Conservation (phyloP, 2,113 vertebrate genomes). For the Oncorhynchus kisutch region DNA sequence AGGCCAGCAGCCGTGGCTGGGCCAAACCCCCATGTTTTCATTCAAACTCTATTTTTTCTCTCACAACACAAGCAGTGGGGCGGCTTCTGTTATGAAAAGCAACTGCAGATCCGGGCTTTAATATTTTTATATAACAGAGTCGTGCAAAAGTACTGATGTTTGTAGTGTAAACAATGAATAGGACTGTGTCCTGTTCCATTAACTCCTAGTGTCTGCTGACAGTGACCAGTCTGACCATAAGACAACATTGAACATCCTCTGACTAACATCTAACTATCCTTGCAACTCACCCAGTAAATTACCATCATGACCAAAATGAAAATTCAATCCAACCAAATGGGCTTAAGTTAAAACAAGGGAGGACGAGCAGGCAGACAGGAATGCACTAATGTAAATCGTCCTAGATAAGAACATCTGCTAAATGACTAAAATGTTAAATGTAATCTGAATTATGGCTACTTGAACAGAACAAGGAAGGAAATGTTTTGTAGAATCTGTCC, state of each 20-base stretch:
- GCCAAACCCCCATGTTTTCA: no score
- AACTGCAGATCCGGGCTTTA: no score
- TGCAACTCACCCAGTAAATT: conserved; percentile 21
- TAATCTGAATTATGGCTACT: neutral
- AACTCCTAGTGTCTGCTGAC: neutral
- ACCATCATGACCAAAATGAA: conserved; percentile 33
- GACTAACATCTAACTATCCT: neutral
- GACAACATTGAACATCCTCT: conserved; percentile 4
- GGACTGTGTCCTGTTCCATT: neutral
- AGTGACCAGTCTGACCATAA: neutral
- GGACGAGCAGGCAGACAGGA: conserved; percentile 36
- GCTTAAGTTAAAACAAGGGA: conserved; percentile 46
- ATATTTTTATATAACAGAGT: no score
- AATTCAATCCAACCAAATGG: conserved; percentile 45
- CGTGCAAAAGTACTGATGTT: neutral
- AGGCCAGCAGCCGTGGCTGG: no score
- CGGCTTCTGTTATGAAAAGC: no score
- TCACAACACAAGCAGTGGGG: no score
- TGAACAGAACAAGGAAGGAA: neutral
- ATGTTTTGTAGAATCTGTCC: no score
- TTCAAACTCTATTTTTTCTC: no score
- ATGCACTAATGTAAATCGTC: conserved; percentile 48
- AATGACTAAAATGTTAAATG: neutral
- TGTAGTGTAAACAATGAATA: neutral
- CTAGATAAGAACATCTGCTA: conserved; percentile 51